These are phyloP conservation scores for Pollenia labialis DNA, from an alignment of 2,888 invertebrate species.

Conservation along the genomic window DNA sequence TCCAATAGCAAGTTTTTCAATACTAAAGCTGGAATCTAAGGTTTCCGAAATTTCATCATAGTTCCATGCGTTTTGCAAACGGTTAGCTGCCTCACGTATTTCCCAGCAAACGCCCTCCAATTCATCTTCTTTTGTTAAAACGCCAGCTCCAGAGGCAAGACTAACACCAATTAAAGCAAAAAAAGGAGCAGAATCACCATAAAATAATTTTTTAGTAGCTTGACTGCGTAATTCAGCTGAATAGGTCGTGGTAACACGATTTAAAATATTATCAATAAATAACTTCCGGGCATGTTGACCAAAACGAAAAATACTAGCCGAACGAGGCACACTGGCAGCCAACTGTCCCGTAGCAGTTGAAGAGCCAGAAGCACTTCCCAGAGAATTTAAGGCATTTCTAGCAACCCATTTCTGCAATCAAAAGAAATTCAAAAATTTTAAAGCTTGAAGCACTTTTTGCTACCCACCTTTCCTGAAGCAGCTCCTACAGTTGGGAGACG, in stretches of 20 bases:
- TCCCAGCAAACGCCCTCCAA: constrained; percentile 91
- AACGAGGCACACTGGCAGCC: constrained; percentile 72
- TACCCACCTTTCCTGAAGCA: constrained; percentile 79
- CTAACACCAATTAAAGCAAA: constrained; percentile 90
- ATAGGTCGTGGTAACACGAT: constrained; percentile 88
- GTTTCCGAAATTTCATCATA: constrained; percentile 81
- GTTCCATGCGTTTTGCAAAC: constrained; percentile 82
- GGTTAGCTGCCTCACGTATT: constrained; percentile 86
- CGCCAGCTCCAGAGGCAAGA: constrained; percentile 89
- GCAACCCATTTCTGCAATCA: constrained; percentile 54
- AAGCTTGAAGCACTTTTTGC: not conserved
- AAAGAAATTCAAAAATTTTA: not conserved
- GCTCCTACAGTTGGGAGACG: constrained; percentile 79
- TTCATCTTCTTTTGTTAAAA: constrained; percentile 91
- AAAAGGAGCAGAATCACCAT: constrained; percentile 89
- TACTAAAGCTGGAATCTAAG: constrained; percentile 84
- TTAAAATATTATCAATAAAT: constrained; percentile 89
- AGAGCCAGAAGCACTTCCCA: constrained; percentile 56
- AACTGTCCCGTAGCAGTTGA: constrained; percentile 58
- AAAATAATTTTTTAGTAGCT: constrained; percentile 87
- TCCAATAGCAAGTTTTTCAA: constrained; percentile 88
- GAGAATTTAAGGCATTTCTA: constrained; percentile 59
- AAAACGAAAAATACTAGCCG: constrained; percentile 84
- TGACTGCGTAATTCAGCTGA: constrained; percentile 87
- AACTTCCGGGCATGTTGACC: constrained; percentile 88